Percentiles rank a stretch among this genome's conserved stretches.
phyloP scores from a whole-genome alignment of 2,113 vertebrate genomes.

The Sphaerodactylus townsendi region DNA sequence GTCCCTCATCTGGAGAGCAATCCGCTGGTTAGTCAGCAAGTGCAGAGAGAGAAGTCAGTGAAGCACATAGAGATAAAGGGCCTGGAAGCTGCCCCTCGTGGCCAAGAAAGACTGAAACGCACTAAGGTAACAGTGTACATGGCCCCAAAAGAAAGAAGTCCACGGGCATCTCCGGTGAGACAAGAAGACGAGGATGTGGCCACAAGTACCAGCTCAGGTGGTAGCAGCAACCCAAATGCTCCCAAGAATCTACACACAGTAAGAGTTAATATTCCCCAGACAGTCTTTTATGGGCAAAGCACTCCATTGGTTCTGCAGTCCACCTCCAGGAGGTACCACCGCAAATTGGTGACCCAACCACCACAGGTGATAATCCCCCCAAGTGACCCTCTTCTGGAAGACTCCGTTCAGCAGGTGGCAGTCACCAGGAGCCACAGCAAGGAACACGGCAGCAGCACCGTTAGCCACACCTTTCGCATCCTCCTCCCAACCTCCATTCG shows the following conservation, averaged over 20 bases:
- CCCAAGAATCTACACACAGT: conserved; percentile 41
- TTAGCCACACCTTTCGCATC: conserved; percentile 75
- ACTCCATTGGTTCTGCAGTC: conserved; percentile 72
- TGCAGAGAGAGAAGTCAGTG: conserved; percentile 46
- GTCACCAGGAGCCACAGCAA: conserved; percentile 42
- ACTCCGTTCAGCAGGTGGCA: not conserved
- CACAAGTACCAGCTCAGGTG: not conserved
- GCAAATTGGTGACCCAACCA: accelerated
- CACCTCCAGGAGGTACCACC: conserved; percentile 47
- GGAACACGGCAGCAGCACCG: conserved; percentile 1
- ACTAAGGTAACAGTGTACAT: conserved; percentile 77
- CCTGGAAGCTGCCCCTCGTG: not conserved
- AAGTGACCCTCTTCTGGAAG: not conserved
- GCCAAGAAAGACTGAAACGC: conserved; percentile 67
- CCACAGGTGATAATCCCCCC: not conserved
- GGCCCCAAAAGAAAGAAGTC: conserved; percentile 51
- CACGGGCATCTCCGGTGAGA: conserved; percentile 10
- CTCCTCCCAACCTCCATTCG: conserved; percentile 70
- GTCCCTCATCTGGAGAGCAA: not conserved
- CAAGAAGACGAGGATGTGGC: conserved; percentile 4
- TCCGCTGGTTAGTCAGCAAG: conserved; percentile 1
- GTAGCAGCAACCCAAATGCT: conserved; percentile 13
- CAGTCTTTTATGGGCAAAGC: conserved; percentile 77
- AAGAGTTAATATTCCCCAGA: conserved; percentile 72
- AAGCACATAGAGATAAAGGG: conserved; percentile 60